Base-by-base conservation (phyloP, 1,140 invertebrate genomes). In the Planococcus citri region DNA sequence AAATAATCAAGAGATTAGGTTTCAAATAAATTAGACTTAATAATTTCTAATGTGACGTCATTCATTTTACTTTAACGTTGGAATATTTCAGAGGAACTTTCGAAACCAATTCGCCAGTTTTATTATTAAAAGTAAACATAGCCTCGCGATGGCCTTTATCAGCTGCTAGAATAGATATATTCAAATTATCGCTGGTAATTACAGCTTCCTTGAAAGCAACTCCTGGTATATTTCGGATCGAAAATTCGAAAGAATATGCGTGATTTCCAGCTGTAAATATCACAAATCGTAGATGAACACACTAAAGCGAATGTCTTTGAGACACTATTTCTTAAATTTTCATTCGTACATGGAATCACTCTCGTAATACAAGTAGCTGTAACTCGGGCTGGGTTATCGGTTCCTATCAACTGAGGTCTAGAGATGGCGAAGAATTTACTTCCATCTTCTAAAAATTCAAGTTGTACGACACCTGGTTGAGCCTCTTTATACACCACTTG, bases 381-480 rank as follows among this genome's bases (percentile, higher is more conserved):
- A 58, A 86, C 83, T 72, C 84, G 83, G 14, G 81, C 78, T 4
- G 84, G 80, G 3, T 83, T 78, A 73, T 83, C 80, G 75, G 83
- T 85, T 21, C 71, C 73, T 24, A 70, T 25, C 14, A 69, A 58
- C 68, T 80, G 82, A 72, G 83, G 84, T 72, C 83, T 84, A 0
- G 92, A 94, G n/a, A 95, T 86, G 0, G 90, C 85, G n/a, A 97
- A 82, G 69, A 92, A 88, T 77, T 90, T 90, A 0, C 84, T 83
- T 6, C 91, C 91, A 58, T 90, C 87, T 73, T 93, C 90, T 73
- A 94, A 83, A 4, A 97, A 82, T 0, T 89, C 83, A 3, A 98
- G 80, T 77, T 97, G 94, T 71, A 88, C 88, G 4, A 97, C 88
- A 4, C 91, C 88, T 10, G 86, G 86, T 76, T 96, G 90, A 74